Evolutionary conservation across 2,797 vertebrate genomes (phyloP).

Genomic region (Dendrocincla fuliginosa): DNA sequence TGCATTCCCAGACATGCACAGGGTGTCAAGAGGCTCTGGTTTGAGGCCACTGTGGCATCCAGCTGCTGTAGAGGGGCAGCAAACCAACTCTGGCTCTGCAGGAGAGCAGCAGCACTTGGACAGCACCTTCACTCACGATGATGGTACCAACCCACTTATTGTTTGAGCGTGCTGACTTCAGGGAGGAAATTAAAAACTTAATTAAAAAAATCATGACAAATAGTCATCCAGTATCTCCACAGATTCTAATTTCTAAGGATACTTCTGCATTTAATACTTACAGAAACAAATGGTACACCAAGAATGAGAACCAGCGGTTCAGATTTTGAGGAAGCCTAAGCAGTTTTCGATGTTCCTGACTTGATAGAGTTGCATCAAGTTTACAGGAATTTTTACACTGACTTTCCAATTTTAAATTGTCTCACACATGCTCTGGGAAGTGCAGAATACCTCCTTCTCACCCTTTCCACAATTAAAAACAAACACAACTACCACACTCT

Average conservation of each 20-base stretch:
- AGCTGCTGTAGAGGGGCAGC: not conserved
- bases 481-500: not conserved
- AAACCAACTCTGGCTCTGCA: not conserved
- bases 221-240: not conserved
- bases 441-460: not conserved
- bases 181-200: not conserved
- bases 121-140: not conserved
- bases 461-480: not conserved
- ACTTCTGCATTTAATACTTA: not conserved
- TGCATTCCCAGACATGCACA: not conserved
- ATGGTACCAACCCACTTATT: not conserved
- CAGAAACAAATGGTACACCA: not conserved
- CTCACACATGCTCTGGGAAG: not conserved
- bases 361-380: not conserved
- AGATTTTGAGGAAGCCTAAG: not conserved
- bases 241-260: not conserved
- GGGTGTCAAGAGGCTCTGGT: not conserved
- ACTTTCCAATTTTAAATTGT: not conserved
- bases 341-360: not conserved
- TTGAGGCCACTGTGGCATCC: not conserved
- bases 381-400: not conserved
- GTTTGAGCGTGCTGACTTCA: accelerated
- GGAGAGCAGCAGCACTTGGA: not conserved
- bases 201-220: not conserved
- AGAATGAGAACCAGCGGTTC: not conserved